Percentiles rank a stretch among this genome's conserved stretches.
Evolutionary conservation across 2,113 vertebrate genomes (phyloP).

Genomic region (Aythya baeri): DNA sequence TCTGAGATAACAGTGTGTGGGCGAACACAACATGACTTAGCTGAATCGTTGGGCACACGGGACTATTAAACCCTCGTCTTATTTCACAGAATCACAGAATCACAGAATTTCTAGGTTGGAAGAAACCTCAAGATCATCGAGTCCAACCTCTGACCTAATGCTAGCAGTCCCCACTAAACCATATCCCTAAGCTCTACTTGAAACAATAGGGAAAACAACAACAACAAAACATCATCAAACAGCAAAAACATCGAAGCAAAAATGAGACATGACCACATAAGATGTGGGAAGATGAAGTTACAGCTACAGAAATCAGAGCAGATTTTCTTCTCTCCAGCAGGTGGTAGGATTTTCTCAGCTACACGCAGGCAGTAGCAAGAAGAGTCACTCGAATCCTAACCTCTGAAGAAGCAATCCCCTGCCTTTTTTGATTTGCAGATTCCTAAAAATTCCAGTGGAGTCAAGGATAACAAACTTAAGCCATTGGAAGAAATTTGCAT

Average conservation of each 20-base stretch:
- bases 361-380: not conserved
- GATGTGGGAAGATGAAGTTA: not conserved
- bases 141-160: too few species aligned
- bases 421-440: not conserved
- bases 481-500: not conserved
- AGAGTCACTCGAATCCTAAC: accelerated
- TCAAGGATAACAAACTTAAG: not conserved
- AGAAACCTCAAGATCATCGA: too few species aligned
- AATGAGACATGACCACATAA: not conserved
- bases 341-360: conserved; percentile 49
- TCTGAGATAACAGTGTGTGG: not conserved
- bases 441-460: not conserved
- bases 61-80: not conserved
- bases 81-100: not conserved
- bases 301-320: not conserved
- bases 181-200: too few species aligned
- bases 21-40: not conserved
- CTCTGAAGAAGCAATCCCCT: not conserved
- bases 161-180: too few species aligned
- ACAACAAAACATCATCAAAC: not conserved
- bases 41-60: not conserved
- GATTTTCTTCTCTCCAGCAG: conserved; percentile 52
- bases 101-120: too few species aligned
- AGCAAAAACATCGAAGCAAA: not conserved
- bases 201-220: not conserved